Base-by-base conservation (phyloP, 1,140 invertebrate species). In the Cyphomyrmex costatus region DNA sequence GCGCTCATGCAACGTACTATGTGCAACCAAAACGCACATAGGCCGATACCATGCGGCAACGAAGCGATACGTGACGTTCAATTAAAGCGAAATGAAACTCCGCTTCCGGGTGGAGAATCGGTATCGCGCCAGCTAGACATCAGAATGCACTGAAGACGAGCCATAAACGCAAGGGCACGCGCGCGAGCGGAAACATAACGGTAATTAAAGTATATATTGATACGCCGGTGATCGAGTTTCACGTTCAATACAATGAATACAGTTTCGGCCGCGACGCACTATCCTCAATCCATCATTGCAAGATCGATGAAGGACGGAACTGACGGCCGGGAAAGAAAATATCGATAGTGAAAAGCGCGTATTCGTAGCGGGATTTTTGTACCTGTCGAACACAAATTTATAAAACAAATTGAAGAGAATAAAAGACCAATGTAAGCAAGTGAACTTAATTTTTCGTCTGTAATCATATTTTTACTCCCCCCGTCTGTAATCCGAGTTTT, bases 51-150 rank as follows among this genome's bases (percentile, higher is more conserved):
- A n/a, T 19, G 21, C 46, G 6, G 30, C n/a, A 30, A 16, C 60
- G 42, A 7, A 21, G 42, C 53, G 68, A 83, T 83, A 74, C 90
- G 86, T 86, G 89, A 86, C 85, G 88, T 93, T 92, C 92, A 92
- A 93, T 93, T 93, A 93, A 92, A 93, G 90, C 90, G 91, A 93
- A 93, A 93, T 93, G 92, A 91, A 93, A 93, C 93, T 92, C 88
- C 92, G 79, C 71, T 30, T 85, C 27, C 60, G 46, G 74, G 21
- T 10, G 65, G 24, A 14, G 16, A n/a, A 33, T 16, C 6, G 76
- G 33, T 49, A 77, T 77, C 30, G 19, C 33, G 36, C 30, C 12
- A 27, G 6, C 60, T 30, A 42, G 36, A 19, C 7, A 10, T 42
- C 36, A 21, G 42, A 42, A 63, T n/a, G 24, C 36, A 49, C 42